Conservation (phyloP, 2,888 invertebrate species). For the Nymphalis urticae region DNA sequence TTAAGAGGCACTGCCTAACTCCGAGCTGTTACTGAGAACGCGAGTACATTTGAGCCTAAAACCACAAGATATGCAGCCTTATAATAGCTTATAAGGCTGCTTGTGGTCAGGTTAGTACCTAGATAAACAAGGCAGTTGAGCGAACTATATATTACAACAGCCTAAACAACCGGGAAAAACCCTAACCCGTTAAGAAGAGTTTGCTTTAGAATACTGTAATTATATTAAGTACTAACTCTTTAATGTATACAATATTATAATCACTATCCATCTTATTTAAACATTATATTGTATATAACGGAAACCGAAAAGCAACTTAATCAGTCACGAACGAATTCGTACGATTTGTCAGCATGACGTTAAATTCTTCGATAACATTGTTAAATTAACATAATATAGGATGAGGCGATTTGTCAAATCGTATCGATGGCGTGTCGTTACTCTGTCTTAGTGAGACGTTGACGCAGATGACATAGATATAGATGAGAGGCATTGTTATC, state of each 20-base stretch:
- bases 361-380: conserved; percentile 21
- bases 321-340: conserved; percentile 20
- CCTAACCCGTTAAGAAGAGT: too few relatives aligned
- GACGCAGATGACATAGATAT: conserved; percentile 54
- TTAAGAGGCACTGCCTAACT: too few relatives aligned
- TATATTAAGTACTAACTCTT: too few relatives aligned
- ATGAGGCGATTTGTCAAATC: conserved; percentile 57
- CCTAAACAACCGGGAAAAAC: too few relatives aligned
- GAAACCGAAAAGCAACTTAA: conserved; percentile 9
- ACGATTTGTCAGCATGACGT: conserved; percentile 31
- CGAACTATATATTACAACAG: too few relatives aligned
- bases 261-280: neutral
- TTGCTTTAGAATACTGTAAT: too few relatives aligned
- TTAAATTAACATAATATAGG: conserved; percentile 46
- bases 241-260: too few relatives aligned
- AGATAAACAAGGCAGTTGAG: too few relatives aligned
- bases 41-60: too few relatives aligned
- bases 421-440: conserved; percentile 67
- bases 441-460: conserved; percentile 64
- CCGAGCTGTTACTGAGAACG: neutral
- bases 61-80: too few relatives aligned
- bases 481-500: conserved; percentile 39
- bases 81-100: neutral
- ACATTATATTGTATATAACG: neutral
- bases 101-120: too few relatives aligned